phyloP scores from a whole-genome alignment of 2,888 invertebrate species.

The Nephrotoma guestfalica region DNA sequence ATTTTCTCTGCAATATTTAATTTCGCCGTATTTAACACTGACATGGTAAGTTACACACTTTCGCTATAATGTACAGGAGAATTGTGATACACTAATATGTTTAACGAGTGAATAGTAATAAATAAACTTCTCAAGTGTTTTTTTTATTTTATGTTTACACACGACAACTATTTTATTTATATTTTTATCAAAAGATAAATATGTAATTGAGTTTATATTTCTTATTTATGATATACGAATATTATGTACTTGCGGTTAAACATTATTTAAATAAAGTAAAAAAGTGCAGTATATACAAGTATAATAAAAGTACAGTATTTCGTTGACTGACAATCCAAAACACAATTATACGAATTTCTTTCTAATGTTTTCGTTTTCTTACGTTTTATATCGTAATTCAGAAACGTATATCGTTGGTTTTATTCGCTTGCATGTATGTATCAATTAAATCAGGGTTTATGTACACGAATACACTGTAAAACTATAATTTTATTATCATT shows the following conservation, averaged over 20 bases:
- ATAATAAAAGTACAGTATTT: background rate
- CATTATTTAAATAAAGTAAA: no score
- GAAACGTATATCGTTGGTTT: background rate
- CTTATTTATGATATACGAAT: background rate
- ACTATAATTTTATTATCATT: background rate
- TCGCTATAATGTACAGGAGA: background rate
- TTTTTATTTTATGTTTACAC: background rate
- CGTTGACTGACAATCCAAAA: background rate
- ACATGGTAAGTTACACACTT: constrained; percentile 13
- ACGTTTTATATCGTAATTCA: background rate
- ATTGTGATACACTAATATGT: background rate
- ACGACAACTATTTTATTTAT: background rate
- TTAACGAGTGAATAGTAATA: background rate
- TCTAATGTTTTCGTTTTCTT: background rate
- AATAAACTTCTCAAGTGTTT: background rate
- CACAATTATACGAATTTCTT: background rate
- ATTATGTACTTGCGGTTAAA: background rate
- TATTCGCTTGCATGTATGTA: background rate
- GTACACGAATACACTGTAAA: background rate
- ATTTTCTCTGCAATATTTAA: constrained; percentile 39
- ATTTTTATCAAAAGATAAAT: background rate
- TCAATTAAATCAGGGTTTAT: background rate
- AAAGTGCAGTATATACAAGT: no score
- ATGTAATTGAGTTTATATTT: background rate
- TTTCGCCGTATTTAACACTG: constrained; percentile 21